Conservation (phyloP, 2,797 vertebrate genomes). For the Hypotaenidia philippensis region DNA sequence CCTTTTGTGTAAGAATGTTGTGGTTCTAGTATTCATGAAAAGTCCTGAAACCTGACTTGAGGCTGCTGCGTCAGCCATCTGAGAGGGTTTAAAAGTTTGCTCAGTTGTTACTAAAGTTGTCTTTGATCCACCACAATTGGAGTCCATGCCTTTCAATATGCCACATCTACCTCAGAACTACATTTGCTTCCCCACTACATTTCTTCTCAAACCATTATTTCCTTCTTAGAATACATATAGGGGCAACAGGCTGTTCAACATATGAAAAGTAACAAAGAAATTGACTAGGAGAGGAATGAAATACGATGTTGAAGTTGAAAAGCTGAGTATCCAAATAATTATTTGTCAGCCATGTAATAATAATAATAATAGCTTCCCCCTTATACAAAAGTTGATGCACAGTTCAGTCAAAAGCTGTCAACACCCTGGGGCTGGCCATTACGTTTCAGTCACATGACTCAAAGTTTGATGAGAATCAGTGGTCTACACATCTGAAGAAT, state of each 20-base stretch:
- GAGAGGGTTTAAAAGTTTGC: no score
- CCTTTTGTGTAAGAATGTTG: no score
- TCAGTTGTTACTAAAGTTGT: no score
- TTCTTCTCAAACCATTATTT: not conserved
- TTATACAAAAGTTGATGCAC: not conserved
- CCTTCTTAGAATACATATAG: not conserved
- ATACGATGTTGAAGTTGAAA: not conserved
- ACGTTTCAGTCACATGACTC: not conserved
- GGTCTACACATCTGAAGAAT: not conserved
- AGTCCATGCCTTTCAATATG: no score
- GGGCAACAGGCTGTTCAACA: accelerated
- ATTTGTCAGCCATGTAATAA: not conserved
- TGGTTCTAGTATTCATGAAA: no score
- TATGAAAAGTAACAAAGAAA: not conserved
- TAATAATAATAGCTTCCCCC: no score
- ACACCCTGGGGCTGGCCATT: not conserved
- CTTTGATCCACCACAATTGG: no score
- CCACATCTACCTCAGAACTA: not conserved
- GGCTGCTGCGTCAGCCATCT: no score
- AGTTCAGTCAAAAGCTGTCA: not conserved
- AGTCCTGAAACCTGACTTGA: no score
- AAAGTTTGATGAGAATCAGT: not conserved
- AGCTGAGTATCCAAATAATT: not conserved
- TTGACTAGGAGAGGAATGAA: not conserved
- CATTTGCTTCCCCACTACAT: not conserved